Evolutionary conservation across 2,797 vertebrate genomes (phyloP).

Genomic region (Mallotus villosus): DNA sequence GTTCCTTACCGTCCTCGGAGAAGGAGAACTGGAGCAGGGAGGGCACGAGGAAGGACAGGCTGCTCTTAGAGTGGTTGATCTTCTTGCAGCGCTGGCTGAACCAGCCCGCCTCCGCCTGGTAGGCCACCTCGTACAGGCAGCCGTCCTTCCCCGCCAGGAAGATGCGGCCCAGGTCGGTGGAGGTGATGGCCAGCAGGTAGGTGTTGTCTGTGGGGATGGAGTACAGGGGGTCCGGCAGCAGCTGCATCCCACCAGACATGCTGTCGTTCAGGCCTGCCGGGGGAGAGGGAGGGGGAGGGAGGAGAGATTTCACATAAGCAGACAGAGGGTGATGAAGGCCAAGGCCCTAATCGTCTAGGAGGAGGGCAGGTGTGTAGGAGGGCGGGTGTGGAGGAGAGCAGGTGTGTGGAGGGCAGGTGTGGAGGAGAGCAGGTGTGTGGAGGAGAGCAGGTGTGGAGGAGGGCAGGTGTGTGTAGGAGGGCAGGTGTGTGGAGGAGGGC

Average conservation of each 20-base stretch:
- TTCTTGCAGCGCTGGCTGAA: constrained; percentile 95
- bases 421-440: too few relatives aligned
- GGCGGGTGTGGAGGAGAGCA: too few relatives aligned
- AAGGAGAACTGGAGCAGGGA: constrained; percentile 95
- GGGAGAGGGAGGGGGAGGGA: background rate
- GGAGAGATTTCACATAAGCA: too few relatives aligned
- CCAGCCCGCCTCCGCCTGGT: constrained; percentile 98
- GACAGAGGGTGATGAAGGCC: constrained; percentile 4
- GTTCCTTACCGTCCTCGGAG: constrained; percentile 91
- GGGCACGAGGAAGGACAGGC: constrained; percentile 91
- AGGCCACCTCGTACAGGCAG: constrained; percentile 96
- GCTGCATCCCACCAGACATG: constrained; percentile 92
- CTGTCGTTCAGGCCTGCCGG: constrained; percentile 86
- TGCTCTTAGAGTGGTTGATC: constrained; percentile 97
- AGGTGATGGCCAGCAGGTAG: constrained; percentile 88
- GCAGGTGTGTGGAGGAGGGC: background rate
- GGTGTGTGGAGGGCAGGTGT: too few relatives aligned
- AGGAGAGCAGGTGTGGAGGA: too few relatives aligned
- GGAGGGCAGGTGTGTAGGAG: background rate
- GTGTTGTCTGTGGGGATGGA: constrained; percentile 97
- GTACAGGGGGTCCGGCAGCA: constrained; percentile 94
- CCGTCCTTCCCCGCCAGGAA: constrained; percentile 97
- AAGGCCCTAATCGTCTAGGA: constrained; percentile 7
- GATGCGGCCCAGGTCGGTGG: constrained; percentile 90
- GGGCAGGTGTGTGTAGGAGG: too few relatives aligned